A percentile compares a stretch with the other conserved stretches of the same genome.
These are phyloP conservation scores for Helostoma temminkii DNA, from an alignment of 2,797 vertebrate genomes.

Conservation along the genomic window DNA sequence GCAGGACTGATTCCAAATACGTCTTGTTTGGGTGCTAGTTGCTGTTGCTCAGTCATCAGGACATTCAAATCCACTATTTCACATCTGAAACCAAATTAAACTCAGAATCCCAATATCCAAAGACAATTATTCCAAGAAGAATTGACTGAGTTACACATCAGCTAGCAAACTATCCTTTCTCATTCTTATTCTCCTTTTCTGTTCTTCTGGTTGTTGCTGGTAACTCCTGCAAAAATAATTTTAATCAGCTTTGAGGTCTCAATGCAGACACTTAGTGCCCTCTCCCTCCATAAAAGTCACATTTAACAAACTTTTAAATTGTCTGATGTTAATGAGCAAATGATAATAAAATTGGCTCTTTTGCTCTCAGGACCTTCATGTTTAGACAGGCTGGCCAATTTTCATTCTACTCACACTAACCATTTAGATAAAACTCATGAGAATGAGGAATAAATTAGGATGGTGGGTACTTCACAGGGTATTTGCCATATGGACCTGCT, in stretches of 20 bases:
- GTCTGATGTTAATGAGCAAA: constrained; percentile 62
- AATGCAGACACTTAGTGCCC: constrained; percentile 38
- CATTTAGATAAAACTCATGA: constrained; percentile 44
- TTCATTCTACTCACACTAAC: constrained; percentile 34
- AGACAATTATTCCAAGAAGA: constrained; percentile 31
- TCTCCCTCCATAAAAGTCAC: constrained; percentile 54
- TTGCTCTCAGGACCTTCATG: constrained; percentile 34
- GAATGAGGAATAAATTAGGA: constrained; percentile 48
- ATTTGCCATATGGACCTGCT: constrained; percentile 46
- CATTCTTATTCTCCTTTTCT: background rate
- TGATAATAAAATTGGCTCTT: constrained; percentile 53
- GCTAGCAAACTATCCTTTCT: constrained; percentile 35
- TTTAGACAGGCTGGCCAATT: constrained; percentile 53
- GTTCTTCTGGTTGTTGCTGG: constrained; percentile 33
- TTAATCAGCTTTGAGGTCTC: constrained; percentile 51
- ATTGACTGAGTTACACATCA: constrained; percentile 34
- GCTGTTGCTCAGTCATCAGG: constrained; percentile 25
- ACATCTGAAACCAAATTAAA: constrained; percentile 28
- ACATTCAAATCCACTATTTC: constrained; percentile 22
- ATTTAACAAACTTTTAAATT: constrained; percentile 65
- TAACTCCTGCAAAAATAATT: constrained; percentile 23
- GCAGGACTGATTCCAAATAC: constrained; percentile 8
- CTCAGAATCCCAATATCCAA: constrained; percentile 17
- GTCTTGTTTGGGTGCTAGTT: constrained; percentile 9
- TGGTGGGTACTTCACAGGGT: constrained; percentile 28